A percentile compares a stretch with the other conserved stretches of the same genome.
Conservation (phyloP, 1,140 invertebrate species). For the Polypedilum vanderplanki region DNA sequence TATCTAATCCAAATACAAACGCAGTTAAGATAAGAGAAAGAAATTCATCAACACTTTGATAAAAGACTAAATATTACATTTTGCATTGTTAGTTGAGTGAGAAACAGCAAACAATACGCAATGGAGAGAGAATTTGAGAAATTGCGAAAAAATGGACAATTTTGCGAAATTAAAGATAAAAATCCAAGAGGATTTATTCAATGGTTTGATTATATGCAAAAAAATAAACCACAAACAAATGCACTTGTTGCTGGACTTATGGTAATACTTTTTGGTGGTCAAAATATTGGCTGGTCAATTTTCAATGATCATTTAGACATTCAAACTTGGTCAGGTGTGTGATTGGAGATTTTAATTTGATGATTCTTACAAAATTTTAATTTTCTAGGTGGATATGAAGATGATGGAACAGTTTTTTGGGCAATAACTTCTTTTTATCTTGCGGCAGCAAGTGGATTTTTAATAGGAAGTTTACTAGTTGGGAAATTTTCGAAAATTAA, state of each 20-base stretch:
- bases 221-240: constrained; percentile 16
- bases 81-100: too few species aligned
- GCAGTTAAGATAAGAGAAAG: too few species aligned
- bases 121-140: too few species aligned
- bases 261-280: not conserved
- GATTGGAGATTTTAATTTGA: not conserved
- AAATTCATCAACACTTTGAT: too few species aligned
- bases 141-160: too few species aligned
- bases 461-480: not conserved
- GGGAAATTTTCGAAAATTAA: not conserved
- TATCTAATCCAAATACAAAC: too few species aligned
- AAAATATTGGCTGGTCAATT: not conserved
- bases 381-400: not conserved
- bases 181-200: not conserved
- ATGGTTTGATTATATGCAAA: not conserved
- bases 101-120: too few species aligned
- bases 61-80: too few species aligned
- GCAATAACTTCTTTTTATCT: not conserved
- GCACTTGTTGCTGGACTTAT: not conserved
- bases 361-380: not conserved
- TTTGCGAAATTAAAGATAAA: not conserved
- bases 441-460: not conserved
- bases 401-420: not conserved
- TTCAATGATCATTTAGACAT: not conserved
- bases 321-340: not conserved